Evolutionary conservation across 2,113 vertebrate species (phyloP), one percentile per base, ranked within the genome.

Genomic region (Cettia cetti): DNA sequence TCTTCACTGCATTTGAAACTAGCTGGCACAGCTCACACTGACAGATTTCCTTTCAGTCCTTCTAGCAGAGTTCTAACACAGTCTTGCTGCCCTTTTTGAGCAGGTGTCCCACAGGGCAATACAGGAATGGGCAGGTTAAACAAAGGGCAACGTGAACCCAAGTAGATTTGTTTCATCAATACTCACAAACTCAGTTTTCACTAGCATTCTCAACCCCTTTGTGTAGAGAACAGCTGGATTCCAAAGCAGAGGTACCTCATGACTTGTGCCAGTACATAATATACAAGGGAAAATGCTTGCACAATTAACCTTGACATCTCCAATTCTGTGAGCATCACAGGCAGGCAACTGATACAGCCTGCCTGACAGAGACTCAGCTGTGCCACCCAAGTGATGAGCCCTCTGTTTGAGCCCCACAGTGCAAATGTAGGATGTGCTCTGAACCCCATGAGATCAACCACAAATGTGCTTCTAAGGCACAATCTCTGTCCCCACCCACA

Each of bases 381-480:
- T 40, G 39, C 27, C 61, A 59, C 74, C 17, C 42, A 31, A 50
- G 42, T 1, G 6, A 59, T 4, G 9, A 87, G 42, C 21, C 0
- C 6, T 15, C 45, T 50, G 13, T 19, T 28, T 14, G 77, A 44
- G 82, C 9, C 52, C 50, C 64, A 35, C 26, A 18, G 26, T 13
- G 56, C 37, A 49, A 37, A 21, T 0, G 0, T 5, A 63, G 52
- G 39, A 30, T 8, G 20, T 23, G 39, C 47, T 59, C 78, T 59
- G 57, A 74, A 39, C 30, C 33, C 20, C 18, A 13, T 9, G 13
- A 74, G 26, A 65, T 50, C 44, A 53, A 23, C 7, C 31, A 44
- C 30, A 47, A 0, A 0, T 13, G 6, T n/a, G 61, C 28, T 50
- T 54, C 47, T 9, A 31, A 66, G 45, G 42, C 37, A 9, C 33